These are phyloP conservation scores for Amazona ochrocephala DNA, from an alignment of 2,797 vertebrate species.

Conservation along the genomic window DNA sequence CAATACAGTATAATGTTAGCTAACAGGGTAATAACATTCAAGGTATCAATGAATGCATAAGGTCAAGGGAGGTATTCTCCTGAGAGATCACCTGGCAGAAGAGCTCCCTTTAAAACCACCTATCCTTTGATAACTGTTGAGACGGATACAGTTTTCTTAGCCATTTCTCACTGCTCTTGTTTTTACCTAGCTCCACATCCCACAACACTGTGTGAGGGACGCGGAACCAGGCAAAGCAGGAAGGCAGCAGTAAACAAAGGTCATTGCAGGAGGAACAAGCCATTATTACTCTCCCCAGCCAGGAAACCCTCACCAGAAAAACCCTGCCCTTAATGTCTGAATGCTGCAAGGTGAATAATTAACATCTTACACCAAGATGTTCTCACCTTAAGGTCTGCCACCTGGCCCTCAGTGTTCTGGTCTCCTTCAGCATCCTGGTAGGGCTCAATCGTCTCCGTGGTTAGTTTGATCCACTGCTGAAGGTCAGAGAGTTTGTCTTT, in stretches of 20 bases:
- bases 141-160: background rate
- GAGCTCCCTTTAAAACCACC: background rate
- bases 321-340: background rate
- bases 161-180: background rate
- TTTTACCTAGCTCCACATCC: background rate
- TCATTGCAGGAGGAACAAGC: background rate
- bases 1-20: background rate
- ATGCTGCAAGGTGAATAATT: background rate
- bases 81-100: background rate
- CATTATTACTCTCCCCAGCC: background rate
- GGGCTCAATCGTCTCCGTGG: slow-evolving; percentile 82
- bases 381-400: slow-evolving; percentile 84
- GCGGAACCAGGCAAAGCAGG: background rate
- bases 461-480: slow-evolving; percentile 84
- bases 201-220: background rate
- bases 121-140: background rate
- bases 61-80: background rate
- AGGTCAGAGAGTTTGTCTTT: slow-evolving; percentile 82
- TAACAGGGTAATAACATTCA: background rate
- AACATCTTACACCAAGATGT: background rate
- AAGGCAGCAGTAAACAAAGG: background rate
- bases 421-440: slow-evolving; percentile 61
- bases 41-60: background rate
- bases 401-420: slow-evolving; percentile 71
- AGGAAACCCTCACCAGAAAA: background rate